phyloP scores from a whole-genome alignment of 2,113 vertebrate genomes.

The Edolisoma coerulescens region DNA sequence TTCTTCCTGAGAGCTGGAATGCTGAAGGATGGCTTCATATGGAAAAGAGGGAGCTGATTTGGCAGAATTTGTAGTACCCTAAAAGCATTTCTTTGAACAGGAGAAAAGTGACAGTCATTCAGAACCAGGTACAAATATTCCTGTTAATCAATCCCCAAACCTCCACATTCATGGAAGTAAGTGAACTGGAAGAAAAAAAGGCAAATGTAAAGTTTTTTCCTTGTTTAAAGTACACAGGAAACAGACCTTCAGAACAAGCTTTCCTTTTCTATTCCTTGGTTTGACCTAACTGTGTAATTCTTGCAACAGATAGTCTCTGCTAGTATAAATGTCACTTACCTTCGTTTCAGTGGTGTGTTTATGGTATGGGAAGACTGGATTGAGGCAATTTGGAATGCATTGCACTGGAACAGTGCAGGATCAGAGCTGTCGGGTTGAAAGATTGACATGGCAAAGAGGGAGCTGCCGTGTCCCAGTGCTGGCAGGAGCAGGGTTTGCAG shows the following conservation, averaged over 20 bases:
- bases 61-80: neutral
- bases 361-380: neutral
- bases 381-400: neutral
- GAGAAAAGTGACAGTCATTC: neutral
- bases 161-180: neutral
- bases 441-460: neutral
- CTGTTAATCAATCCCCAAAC: neutral
- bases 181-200: neutral
- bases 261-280: neutral
- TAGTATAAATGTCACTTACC: neutral
- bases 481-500: too few relatives aligned
- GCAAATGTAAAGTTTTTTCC: neutral
- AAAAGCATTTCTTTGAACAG: neutral
- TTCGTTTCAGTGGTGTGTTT: accelerated
- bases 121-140: neutral
- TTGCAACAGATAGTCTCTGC: neutral
- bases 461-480: neutral
- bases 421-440: neutral
- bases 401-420: neutral
- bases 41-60: neutral
- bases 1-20: neutral
- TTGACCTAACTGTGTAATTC: neutral
- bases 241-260: neutral
- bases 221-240: neutral
- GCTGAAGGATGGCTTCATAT: neutral